Evolutionary conservation across 2,888 invertebrate species (phyloP), one percentile per base, ranked within the genome.

Genomic region (Epinotia brunnichana): DNA sequence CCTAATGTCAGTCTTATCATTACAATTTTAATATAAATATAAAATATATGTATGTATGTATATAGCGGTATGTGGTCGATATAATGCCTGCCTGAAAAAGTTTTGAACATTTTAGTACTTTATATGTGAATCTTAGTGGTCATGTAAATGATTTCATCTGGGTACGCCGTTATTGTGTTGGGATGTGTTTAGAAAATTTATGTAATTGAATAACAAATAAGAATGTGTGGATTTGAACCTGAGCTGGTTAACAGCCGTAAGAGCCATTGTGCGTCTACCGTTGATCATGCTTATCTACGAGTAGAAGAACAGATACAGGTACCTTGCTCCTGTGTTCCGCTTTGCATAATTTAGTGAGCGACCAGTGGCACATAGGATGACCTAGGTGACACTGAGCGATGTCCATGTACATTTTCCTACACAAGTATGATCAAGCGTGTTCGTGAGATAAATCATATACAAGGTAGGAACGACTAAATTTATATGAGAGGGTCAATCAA

Each of bases 171-270:
- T 41, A 11, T 41, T 41, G 41, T 41, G 41, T 13, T 41, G 13
- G 11, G 41, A 13, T 41, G 41, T 41, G 41, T 41, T 41, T 13
- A 2, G n/a, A 41, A 13, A 41, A 2, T 13, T 41, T 41, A 3
- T 13, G 3, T 41, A 11, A 41, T 11, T 13, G 13, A 35, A 41
- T 41, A 41, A 41, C 41, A 35, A 35, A 35, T 35, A 41, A 48
- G 48, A 48, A 48, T 48, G 48, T 48, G 15, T 48, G 48, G 44
- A 48, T 48, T 48, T 48, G 48, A 48, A 48, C n/a, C 48, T 48
- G n/a, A 48, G 48, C 48, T n/a, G 48, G n/a, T 48, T n/a, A n/a
- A 48, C 48, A 48, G 4, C 48, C 48, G n/a, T n/a, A n/a, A 48
- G 48, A 48, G 48, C 7, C 48, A 2, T 4, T 48, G 48, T n/a